Evolutionary conservation across 2,113 vertebrate genomes (phyloP), one percentile per base, ranked within the genome.

Genomic region (Choloepus hoffmanni): DNA sequence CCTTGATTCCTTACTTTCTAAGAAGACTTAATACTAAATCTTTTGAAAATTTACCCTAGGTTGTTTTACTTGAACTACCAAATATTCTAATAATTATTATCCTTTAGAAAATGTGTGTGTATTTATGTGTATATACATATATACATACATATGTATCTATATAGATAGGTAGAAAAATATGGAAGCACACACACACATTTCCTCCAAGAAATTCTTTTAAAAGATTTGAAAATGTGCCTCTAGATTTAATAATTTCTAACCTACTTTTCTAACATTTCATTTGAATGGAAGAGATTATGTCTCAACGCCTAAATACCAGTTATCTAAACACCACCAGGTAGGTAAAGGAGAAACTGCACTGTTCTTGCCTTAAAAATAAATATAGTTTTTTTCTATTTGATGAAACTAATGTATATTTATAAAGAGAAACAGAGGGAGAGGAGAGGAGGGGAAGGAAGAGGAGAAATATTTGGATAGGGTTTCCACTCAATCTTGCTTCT

Each of bases 231-330:
- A 78, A 79, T 96, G 26, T 50, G 6, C 36, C 94, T 94, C 67
- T 58, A 82, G 58, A 94, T 88, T 92, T 83, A 68, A 90, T 15
- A 96, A 94, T 96, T 96, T 97, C 48, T 77, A 92, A 98, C 76
- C 36, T 26, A n/a, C 14, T 85, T 82, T 78, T 96, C 0, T 94
- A 70, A 78, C 9, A 84, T 76, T 96, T 95, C 65, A 45, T 97
- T 96, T 95, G 77, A 95, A 73, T 92, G 40, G 76, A 58, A 84
- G 68, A 50, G 53, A 89, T 1, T 76, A 14, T 62, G 40, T 95
- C 92, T 97, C 53, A 81, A 93, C 94, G 76, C 36, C 70, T 73
- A 93, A 97, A 95, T 60, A 19, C 18, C 23, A 70, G 4, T 50
- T 73, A 60, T 77, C 91, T 60, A 84, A 90, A 95, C 95, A 50